These are phyloP conservation scores for Anoncus sp. DNA, from an alignment of 2,888 invertebrate genomes.

Conservation along the genomic window DNA sequence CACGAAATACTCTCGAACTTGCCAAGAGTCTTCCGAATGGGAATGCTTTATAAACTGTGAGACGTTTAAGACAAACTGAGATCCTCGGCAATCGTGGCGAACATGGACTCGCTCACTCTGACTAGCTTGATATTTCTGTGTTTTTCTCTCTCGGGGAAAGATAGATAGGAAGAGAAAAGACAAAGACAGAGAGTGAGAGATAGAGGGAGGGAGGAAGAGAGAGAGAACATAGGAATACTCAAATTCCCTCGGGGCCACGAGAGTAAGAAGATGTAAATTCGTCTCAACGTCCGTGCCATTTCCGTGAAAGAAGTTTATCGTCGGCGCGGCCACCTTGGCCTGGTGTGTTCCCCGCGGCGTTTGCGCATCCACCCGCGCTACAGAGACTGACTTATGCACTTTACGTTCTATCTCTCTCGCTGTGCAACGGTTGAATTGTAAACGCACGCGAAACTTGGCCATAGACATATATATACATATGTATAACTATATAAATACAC, in stretches of 20 bases:
- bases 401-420: slow-evolving; percentile 56
- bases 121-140: slow-evolving; percentile 40
- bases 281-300: slow-evolving; percentile 71
- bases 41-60: slow-evolving; percentile 16
- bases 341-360: slow-evolving; percentile 67
- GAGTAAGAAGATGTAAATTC: slow-evolving; percentile 74
- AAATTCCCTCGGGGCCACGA: slow-evolving; percentile 65
- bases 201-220: slow-evolving; percentile 11
- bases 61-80: slow-evolving; percentile 40
- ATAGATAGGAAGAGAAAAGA: slow-evolving; percentile 11
- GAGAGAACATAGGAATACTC: slow-evolving; percentile 39
- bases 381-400: slow-evolving; percentile 70
- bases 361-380: slow-evolving; percentile 63
- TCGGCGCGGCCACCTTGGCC: slow-evolving; percentile 66
- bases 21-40: slow-evolving; percentile 11
- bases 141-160: slow-evolving; percentile 19
- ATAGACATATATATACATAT: slow-evolving; percentile 4
- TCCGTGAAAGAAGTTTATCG: slow-evolving; percentile 71
- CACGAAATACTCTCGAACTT: background rate
- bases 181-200: slow-evolving; percentile 20
- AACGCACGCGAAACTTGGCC: slow-evolving; percentile 58
- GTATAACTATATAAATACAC: slow-evolving; percentile 29
- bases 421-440: slow-evolving; percentile 60
- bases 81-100: slow-evolving; percentile 43
- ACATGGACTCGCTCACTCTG: slow-evolving; percentile 38